Conservation (phyloP, 2,888 invertebrate species). For the Lepidocyrtoides sp. region DNA sequence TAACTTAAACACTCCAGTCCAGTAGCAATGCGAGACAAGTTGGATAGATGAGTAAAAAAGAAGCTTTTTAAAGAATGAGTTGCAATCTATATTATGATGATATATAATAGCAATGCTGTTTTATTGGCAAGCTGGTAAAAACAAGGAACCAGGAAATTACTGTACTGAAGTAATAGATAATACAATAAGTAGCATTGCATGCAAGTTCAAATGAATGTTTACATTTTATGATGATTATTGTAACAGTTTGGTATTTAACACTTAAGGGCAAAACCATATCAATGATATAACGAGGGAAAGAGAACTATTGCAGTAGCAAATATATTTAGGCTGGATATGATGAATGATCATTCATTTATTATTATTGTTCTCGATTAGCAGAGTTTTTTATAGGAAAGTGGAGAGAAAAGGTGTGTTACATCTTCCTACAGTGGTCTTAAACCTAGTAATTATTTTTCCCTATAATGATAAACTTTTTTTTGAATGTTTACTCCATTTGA, state of each 20-base stretch:
- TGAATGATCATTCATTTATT: conserved; percentile 6
- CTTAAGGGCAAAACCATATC: neutral
- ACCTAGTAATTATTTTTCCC: conserved; percentile 7
- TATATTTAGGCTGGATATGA: conserved; percentile 4
- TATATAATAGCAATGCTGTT: neutral
- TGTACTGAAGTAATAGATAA: neutral
- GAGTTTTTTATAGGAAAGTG: conserved; percentile 3
- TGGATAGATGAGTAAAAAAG: neutral
- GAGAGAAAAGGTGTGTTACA: neutral
- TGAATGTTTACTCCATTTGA: neutral
- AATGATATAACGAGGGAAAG: neutral
- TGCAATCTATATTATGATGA: neutral
- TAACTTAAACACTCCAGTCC: neutral
- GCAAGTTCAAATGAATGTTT: neutral
- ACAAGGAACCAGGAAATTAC: conserved; percentile 1
- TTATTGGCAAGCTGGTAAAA: neutral
- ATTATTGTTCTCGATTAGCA: conserved; percentile 4
- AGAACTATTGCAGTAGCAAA: neutral
- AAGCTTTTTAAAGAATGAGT: conserved; percentile 32
- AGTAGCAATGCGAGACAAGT: neutral
- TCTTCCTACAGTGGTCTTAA: no score
- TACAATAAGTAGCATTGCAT: neutral
- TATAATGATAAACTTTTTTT: no score
- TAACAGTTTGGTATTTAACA: neutral
- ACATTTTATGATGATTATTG: neutral